Conservation (phyloP, 2,888 invertebrate species). For the Griposia aprilina region DNA sequence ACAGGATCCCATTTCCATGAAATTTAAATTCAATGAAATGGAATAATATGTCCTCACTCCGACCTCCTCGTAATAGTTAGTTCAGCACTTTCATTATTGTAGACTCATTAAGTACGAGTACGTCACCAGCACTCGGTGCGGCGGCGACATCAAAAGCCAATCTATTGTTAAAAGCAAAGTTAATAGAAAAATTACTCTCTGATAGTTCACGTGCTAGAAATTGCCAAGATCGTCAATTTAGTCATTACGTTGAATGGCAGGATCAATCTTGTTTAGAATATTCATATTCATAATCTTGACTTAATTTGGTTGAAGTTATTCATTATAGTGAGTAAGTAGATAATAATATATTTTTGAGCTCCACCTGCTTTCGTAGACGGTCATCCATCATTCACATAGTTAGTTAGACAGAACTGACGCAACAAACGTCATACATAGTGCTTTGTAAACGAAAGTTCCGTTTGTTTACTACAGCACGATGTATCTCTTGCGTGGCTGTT, state of each 20-base stretch:
- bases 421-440: slow-evolving; percentile 18
- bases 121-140: slow-evolving; percentile 16
- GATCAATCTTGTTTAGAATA: slow-evolving; percentile 21
- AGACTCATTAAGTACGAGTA: slow-evolving; percentile 14
- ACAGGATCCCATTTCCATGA: background rate
- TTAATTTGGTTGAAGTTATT: slow-evolving; percentile 14
- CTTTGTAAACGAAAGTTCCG: slow-evolving; percentile 1
- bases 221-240: slow-evolving; percentile 27
- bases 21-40: slow-evolving; percentile 26
- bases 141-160: slow-evolving; percentile 18
- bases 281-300: slow-evolving; percentile 10
- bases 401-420: slow-evolving; percentile 8
- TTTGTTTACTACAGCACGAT: slow-evolving; percentile 6
- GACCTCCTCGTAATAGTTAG: background rate
- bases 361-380: slow-evolving; percentile 29
- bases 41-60: slow-evolving; percentile 7
- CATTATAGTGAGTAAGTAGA: slow-evolving; percentile 31
- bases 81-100: slow-evolving; percentile 30
- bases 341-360: slow-evolving; percentile 17
- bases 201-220: slow-evolving; percentile 25
- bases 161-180: slow-evolving; percentile 26
- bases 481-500: background rate
- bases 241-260: slow-evolving; percentile 18
- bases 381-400: slow-evolving; percentile 42
- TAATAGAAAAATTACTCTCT: slow-evolving; percentile 30